phyloP scores from a whole-genome alignment of 2,888 invertebrate genomes.

The Drosophila atripex region DNA sequence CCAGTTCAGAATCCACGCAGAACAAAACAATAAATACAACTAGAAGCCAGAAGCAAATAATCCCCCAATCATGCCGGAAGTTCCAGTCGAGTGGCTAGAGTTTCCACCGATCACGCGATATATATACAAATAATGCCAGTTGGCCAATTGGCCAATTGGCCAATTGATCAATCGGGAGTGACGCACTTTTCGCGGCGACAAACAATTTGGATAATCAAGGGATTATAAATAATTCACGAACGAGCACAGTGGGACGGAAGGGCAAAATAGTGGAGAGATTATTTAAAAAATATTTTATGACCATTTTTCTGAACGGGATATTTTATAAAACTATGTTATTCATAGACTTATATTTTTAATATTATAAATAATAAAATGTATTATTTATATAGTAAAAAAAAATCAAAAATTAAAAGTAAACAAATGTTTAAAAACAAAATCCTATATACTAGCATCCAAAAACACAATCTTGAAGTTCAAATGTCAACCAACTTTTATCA shows the following conservation, averaged over 20 bases:
- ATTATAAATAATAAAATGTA: too few species aligned
- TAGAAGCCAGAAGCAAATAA: neutral
- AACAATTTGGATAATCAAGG: conserved; percentile 31
- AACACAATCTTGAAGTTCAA: neutral
- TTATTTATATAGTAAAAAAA: too few species aligned
- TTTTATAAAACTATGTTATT: too few species aligned
- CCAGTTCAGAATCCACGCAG: neutral
- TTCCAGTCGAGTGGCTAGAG: neutral
- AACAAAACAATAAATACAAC: neutral
- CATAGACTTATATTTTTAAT: too few species aligned
- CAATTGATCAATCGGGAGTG: conserved; percentile 35
- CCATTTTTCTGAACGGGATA: too few species aligned
- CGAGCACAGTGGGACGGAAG: neutral
- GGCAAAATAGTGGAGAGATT: neutral
- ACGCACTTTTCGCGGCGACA: conserved; percentile 14
- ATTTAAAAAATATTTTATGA: too few species aligned
- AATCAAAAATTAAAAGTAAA: neutral
- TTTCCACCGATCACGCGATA: conserved; percentile 29
- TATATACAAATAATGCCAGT: conserved; percentile 4
- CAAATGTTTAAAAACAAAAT: neutral
- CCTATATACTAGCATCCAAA: neutral
- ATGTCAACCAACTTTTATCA: neutral
- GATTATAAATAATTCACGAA: conserved; percentile 2
- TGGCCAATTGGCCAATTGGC: conserved; percentile 22
- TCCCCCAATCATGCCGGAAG: conserved; percentile 12